These are phyloP conservation scores for Spinus olivaceus DNA, from an alignment of 2,797 vertebrate species.

Conservation along the genomic window DNA sequence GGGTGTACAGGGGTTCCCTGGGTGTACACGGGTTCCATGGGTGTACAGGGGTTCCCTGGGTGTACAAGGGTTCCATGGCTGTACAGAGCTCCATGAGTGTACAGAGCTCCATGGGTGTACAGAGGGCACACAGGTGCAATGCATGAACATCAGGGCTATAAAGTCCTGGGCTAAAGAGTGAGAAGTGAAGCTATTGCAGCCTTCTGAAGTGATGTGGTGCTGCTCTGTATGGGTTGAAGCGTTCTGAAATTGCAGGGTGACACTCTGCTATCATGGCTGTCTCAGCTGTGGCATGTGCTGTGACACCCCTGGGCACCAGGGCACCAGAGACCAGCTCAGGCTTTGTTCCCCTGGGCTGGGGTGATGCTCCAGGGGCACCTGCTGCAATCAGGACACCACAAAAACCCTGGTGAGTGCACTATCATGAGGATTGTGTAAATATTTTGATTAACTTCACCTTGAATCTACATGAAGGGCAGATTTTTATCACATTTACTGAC, in stretches of 20 bases:
- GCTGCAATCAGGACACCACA: not conserved
- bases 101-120: too few relatives aligned
- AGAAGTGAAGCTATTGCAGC: too few relatives aligned
- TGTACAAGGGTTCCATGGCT: too few relatives aligned
- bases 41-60: too few relatives aligned
- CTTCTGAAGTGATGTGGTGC: too few relatives aligned
- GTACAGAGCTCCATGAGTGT: too few relatives aligned
- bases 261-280: not conserved
- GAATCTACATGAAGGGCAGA: conserved; percentile 36
- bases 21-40: too few relatives aligned
- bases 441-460: conserved; percentile 36
- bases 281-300: not conserved
- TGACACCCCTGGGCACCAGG: not conserved
- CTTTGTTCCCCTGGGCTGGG: not conserved
- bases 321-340: not conserved
- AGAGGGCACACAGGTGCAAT: too few relatives aligned
- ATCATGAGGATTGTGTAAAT: not conserved
- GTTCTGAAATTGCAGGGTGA: not conserved
- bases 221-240: not conserved
- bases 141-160: too few relatives aligned
- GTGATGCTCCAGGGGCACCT: not conserved
- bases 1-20: too few relatives aligned
- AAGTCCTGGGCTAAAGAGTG: too few relatives aligned
- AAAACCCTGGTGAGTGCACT: not conserved
- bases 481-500: conserved; percentile 61